These are phyloP conservation scores for Chloroceryle aenea DNA, from an alignment of 2,113 vertebrate species.

Conservation along the genomic window DNA sequence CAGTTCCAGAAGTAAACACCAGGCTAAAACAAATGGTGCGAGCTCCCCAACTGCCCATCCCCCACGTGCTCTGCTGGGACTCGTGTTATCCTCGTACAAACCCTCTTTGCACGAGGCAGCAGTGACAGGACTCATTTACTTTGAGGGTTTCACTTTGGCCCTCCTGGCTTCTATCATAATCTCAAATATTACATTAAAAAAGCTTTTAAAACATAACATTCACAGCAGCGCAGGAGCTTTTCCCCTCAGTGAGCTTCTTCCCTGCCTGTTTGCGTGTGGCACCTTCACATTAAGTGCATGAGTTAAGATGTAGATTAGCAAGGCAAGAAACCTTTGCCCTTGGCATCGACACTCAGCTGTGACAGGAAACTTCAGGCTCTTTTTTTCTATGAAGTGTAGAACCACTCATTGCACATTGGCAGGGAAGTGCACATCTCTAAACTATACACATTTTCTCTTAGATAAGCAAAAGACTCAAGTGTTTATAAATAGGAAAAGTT, in stretches of 20 bases:
- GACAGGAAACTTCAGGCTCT: slow-evolving; percentile 57
- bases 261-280: slow-evolving; percentile 32
- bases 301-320: slow-evolving; percentile 68
- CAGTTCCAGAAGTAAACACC: slow-evolving; percentile 14
- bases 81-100: neutral
- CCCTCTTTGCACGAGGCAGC: neutral
- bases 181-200: slow-evolving; percentile 60
- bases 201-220: slow-evolving; percentile 65
- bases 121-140: slow-evolving; percentile 36
- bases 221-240: neutral
- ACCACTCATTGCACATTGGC: slow-evolving; percentile 67
- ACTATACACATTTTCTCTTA: slow-evolving; percentile 77
- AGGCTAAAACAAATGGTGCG: neutral
- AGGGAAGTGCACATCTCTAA: slow-evolving; percentile 74
- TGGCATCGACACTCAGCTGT: slow-evolving; percentile 48
- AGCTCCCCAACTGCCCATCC: slow-evolving; percentile 8
- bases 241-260: slow-evolving; percentile 13
- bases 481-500: slow-evolving; percentile 82
- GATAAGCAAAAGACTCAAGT: slow-evolving; percentile 83
- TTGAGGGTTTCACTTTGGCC: slow-evolving; percentile 56
- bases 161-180: slow-evolving; percentile 69
- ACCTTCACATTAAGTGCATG: slow-evolving; percentile 61
- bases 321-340: slow-evolving; percentile 67
- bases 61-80: neutral
- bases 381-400: slow-evolving; percentile 31